Percentiles rank a stretch among this genome's conserved stretches.
phyloP scores from a whole-genome alignment of 1,140 invertebrate genomes.

The Drosophila seguyi region DNA sequence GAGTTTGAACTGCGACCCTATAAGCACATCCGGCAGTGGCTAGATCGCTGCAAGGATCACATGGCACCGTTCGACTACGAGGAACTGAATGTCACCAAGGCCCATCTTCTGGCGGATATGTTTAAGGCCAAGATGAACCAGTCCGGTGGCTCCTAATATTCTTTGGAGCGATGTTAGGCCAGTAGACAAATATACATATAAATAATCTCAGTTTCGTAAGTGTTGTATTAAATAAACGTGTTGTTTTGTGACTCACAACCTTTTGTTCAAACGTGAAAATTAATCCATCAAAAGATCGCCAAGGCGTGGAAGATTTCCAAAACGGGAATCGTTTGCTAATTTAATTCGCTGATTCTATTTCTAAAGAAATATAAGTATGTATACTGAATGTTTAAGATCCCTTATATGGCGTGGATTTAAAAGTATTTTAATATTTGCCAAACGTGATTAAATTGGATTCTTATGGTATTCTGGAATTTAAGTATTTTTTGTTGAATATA shows the following conservation, averaged over 20 bases:
- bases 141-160: slow-evolving; percentile 17
- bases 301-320: slow-evolving; percentile 1
- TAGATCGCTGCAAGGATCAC: slow-evolving; percentile 75
- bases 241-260: slow-evolving; percentile 12
- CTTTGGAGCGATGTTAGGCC: neutral
- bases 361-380: neutral
- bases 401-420: neutral
- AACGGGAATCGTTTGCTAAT: slow-evolving; percentile 1
- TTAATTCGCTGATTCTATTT: neutral
- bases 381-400: neutral
- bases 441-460: neutral
- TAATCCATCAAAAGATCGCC: slow-evolving; percentile 1
- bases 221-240: slow-evolving; percentile 61
- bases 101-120: slow-evolving; percentile 74
- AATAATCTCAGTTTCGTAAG: slow-evolving; percentile 30
- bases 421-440: neutral
- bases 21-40: slow-evolving; percentile 67
- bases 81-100: slow-evolving; percentile 83
- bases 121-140: slow-evolving; percentile 81
- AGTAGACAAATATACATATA: slow-evolving; percentile 1
- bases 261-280: slow-evolving; percentile 1
- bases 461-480: neutral
- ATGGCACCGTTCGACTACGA: slow-evolving; percentile 79
- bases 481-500: neutral
- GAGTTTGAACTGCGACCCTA: slow-evolving; percentile 72